Evolutionary conservation across 53 echinoderm and acorn worm genomes (phyloP).

Genomic region (Hippasteria phrygiana): DNA sequence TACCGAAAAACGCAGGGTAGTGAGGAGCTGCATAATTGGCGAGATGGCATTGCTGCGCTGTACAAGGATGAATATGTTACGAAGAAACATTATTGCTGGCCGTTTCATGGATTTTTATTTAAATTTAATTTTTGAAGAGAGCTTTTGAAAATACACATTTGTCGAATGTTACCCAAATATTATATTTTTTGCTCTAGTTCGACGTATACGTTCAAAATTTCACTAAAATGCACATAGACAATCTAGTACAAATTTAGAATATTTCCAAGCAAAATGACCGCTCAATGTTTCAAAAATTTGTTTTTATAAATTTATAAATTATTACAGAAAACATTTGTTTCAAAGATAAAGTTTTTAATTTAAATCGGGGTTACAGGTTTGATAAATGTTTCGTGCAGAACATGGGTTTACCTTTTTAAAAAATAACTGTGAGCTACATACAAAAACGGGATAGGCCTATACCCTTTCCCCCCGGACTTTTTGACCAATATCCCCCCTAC

Average conservation of each 20-base stretch:
- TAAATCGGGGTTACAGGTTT: not conserved
- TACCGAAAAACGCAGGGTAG: constrained; percentile 29
- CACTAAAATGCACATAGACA: not conserved
- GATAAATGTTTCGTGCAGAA: not conserved
- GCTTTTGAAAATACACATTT: not conserved
- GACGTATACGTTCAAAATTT: not conserved
- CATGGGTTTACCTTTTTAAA: not conserved
- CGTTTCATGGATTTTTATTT: not conserved
- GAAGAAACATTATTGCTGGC: not conserved
- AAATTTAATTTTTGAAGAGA: not conserved
- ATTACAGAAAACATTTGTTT: not conserved
- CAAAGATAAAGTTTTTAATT: not conserved
- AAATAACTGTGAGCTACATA: not conserved
- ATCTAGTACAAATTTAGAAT: not conserved
- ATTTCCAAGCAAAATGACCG: not conserved
- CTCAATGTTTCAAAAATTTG: not conserved
- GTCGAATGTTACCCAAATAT: not conserved
- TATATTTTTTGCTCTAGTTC: not conserved
- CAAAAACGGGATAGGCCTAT: not conserved
- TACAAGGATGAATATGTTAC: not conserved
- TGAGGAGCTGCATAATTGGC: constrained; percentile 25
- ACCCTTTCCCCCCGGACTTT: not conserved
- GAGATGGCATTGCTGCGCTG: constrained; percentile 41
- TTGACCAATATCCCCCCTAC: too few species aligned
- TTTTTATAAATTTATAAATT: not conserved